Evolutionary conservation across 1,140 invertebrate species (phyloP).

Genomic region (Conus ventricosus): DNA sequence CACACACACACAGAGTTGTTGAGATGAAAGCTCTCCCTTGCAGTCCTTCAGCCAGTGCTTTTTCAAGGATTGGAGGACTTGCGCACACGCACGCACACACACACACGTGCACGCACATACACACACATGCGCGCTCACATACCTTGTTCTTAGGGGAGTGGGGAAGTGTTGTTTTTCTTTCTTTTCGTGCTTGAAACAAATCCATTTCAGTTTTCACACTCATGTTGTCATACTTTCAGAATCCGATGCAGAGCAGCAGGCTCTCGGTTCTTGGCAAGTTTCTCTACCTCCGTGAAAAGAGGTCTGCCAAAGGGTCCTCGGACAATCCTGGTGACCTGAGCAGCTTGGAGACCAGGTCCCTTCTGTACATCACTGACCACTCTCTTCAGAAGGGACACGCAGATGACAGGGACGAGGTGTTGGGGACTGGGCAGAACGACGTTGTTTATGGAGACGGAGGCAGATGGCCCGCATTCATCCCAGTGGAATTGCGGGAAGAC

Average conservation of each 20-base stretch:
- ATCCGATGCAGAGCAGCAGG: not conserved
- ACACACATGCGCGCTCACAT: too few relatives aligned
- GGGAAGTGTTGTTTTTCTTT: too few relatives aligned
- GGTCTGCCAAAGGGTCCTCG: not conserved
- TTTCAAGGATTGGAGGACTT: too few relatives aligned
- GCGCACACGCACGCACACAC: too few relatives aligned
- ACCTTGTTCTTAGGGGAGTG: too few relatives aligned
- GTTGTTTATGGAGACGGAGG: not conserved
- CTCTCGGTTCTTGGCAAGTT: slow-evolving; percentile 13
- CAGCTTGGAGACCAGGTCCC: not conserved
- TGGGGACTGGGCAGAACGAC: not conserved
- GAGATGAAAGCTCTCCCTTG: too few relatives aligned
- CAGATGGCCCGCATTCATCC: not conserved
- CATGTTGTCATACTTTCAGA: not conserved
- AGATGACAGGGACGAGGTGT: not conserved
- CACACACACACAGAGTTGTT: too few relatives aligned
- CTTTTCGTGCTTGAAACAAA: not conserved
- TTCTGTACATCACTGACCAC: not conserved
- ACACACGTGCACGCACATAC: too few relatives aligned
- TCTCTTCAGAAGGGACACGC: not conserved
- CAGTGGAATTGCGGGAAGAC: not conserved
- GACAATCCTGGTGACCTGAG: not conserved
- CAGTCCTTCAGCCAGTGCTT: too few relatives aligned
- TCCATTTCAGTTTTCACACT: not conserved
- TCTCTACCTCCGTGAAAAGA: not conserved